Conservation (phyloP, 2,888 invertebrate genomes). For the Heliconius sara region DNA sequence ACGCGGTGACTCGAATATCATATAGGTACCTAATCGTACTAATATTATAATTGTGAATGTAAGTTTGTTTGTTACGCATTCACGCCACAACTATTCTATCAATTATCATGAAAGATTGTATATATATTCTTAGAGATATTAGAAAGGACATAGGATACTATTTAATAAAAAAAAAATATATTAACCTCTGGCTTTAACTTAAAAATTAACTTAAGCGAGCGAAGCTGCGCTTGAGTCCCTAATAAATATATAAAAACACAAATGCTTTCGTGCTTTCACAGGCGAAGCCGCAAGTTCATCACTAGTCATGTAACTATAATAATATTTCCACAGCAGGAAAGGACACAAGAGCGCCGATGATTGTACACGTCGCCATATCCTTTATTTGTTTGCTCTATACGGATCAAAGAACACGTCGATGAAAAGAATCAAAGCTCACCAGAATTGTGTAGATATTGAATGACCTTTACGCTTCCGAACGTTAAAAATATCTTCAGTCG, state of each 20-base stretch:
- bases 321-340: slow-evolving; percentile 49
- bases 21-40: slow-evolving; percentile 8
- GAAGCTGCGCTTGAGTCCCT: too few species aligned
- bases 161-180: too few species aligned
- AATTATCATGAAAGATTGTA: too few species aligned
- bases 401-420: slow-evolving; percentile 65
- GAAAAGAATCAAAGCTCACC: slow-evolving; percentile 62
- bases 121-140: too few species aligned
- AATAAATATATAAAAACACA: too few species aligned
- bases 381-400: slow-evolving; percentile 54
- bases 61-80: too few species aligned
- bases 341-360: slow-evolving; percentile 44
- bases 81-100: too few species aligned
- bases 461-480: slow-evolving; percentile 54
- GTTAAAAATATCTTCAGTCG: slow-evolving; percentile 70
- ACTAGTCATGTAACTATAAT: neutral
- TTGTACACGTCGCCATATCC: slow-evolving; percentile 55
- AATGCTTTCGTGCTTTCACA: too few species aligned
- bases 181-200: too few species aligned
- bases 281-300: too few species aligned
- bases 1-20: slow-evolving; percentile 60
- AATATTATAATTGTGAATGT: neutral
- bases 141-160: too few species aligned
- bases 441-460: slow-evolving; percentile 65
- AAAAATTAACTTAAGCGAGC: too few species aligned